Base-by-base conservation (phyloP, 1,140 invertebrate species). In the Pygmarrhopalites habei region DNA sequence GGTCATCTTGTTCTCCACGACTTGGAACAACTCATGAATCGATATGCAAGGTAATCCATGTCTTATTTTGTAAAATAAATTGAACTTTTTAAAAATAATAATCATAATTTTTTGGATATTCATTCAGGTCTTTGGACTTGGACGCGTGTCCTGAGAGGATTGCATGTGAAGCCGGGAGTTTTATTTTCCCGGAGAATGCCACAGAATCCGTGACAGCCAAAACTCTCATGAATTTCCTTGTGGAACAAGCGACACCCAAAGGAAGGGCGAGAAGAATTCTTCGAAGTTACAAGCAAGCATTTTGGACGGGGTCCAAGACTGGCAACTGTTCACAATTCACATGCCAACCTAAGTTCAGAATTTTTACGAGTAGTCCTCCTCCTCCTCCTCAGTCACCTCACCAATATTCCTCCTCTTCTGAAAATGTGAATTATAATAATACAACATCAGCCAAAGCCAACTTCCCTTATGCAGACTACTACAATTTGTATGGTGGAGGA, bases 31-130 rank as follows among this genome's bases (percentile, higher is more conserved):
- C 30, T 66, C 12, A 10, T 61, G 2, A 15, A 19, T 5, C 47
- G 52, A 49, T 66, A 66, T 29, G 51, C 64, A 19, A 59, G 64
- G 62, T 64, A 59, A 59, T n/a, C n/a, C n/a, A n/a, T n/a, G 35
- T 62, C 12, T 39, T 21, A 19, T 41, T n/a, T n/a, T 41, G n/a
- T 12, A 41, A 41, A 10, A 12, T 10, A 41, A 41, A 41, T 41
- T 41, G 39, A 12, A 41, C 39, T 41, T 41, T n/a, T 41, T n/a
- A 41, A n/a, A n/a, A n/a, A n/a, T n/a, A n/a, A n/a, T n/a, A n/a
- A 5, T 19, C 14, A 23, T 60, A n/a, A 14, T 43, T 39, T 35
- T 58, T 10, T 58, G 15, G 25, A 17, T 49, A 12, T 26, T 21
- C 10, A 15, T 64, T 39, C 15, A 64, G 62, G 19, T 66, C 64